These are phyloP conservation scores for Caenorhabditis elegans DNA, from an alignment of 1,140 invertebrate genomes.

Conservation along the genomic window DNA sequence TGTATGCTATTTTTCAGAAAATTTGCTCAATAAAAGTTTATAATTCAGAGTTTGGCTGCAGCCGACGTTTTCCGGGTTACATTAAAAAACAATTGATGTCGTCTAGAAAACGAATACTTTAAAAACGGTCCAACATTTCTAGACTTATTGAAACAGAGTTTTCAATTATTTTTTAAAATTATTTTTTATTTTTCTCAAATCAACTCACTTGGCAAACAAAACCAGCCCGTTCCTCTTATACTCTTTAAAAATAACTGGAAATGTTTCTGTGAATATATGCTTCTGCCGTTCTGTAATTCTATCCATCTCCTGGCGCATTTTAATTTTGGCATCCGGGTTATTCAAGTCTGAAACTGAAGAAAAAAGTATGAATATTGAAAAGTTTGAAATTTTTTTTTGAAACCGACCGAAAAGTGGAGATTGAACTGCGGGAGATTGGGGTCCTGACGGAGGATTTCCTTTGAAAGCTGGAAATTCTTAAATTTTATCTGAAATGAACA, in stretches of 20 bases:
- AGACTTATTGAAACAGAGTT: no score
- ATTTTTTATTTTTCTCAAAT: no score
- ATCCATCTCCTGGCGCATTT: conserved; percentile 6
- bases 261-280: background rate
- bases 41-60: no score
- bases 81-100: no score
- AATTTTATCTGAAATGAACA: background rate
- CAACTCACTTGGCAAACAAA: background rate
- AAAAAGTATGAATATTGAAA: no score
- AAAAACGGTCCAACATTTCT: no score
- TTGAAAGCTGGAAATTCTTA: background rate
- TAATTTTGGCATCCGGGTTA: background rate
- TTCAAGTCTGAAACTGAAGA: conserved; percentile 24
- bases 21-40: background rate
- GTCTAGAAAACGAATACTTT: no score
- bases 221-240: background rate
- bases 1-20: no score
- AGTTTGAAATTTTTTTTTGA: background rate
- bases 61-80: no score
- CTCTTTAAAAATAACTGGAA: conserved; percentile 1
- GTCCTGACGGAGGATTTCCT: background rate
- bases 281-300: background rate
- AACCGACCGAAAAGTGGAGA: background rate
- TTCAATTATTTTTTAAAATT: no score
- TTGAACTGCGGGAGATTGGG: background rate